A percentile compares a stretch with the other conserved stretches of the same genome.
Evolutionary conservation across 2,113 vertebrate species (phyloP).

Genomic region (Gobio gobio): DNA sequence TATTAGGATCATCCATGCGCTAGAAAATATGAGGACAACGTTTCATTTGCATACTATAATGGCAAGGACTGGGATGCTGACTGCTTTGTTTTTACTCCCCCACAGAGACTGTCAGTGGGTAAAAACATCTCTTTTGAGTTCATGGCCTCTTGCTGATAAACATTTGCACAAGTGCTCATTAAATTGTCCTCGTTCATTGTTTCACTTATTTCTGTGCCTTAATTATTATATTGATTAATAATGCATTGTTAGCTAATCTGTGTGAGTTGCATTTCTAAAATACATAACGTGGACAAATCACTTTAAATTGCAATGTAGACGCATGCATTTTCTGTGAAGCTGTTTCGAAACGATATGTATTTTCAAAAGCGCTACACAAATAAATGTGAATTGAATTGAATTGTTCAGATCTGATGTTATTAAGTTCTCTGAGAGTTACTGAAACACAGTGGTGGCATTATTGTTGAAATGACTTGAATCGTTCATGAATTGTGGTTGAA

Average conservation of each 20-base stretch:
- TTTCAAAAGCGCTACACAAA: no score
- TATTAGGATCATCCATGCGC: constrained; percentile 59
- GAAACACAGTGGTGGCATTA: no score
- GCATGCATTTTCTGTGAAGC: no score
- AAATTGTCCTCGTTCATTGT: neutral
- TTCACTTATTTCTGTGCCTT: no score
- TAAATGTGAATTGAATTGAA: no score
- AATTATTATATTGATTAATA: no score
- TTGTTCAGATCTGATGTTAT: neutral
- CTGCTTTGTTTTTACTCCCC: constrained; percentile 75
- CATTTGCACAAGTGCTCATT: neutral
- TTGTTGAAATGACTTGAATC: neutral
- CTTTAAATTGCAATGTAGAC: no score
- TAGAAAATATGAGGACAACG: constrained; percentile 58
- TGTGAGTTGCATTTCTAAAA: no score
- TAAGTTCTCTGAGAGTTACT: neutral
- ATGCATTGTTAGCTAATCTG: no score
- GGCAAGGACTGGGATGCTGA: constrained; percentile 71
- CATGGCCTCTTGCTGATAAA: neutral
- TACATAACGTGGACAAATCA: no score
- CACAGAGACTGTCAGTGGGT: constrained; percentile 57
- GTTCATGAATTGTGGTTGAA: neutral
- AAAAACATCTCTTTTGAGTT: neutral
- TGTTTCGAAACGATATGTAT: no score
- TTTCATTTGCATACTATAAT: constrained; percentile 71